A percentile compares a stretch with the other conserved stretches of the same genome.
Conservation (phyloP, 2,797 vertebrate genomes). For the Anguilla obscura region DNA sequence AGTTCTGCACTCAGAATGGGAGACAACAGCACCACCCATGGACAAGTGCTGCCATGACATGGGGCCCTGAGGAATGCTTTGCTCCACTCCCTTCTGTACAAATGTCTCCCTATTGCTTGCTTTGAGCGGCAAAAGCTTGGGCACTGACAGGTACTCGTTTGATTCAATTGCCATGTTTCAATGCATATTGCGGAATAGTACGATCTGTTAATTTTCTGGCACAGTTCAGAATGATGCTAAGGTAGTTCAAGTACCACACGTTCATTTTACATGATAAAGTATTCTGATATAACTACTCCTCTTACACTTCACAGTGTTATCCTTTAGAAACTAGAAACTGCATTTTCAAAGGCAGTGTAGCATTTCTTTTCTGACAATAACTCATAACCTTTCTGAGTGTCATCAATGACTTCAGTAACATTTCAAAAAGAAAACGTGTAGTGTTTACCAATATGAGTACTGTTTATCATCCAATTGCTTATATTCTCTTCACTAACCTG, state of each 20-base stretch:
- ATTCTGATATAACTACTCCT: neutral
- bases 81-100: neutral
- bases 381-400: neutral
- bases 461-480: neutral
- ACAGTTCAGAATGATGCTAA: neutral
- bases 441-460: too few species aligned
- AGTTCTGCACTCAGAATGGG: slow-evolving; percentile 70
- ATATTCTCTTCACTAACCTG: neutral
- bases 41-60: slow-evolving; percentile 35
- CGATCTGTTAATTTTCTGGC: neutral
- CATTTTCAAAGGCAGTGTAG: neutral
- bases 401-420: neutral
- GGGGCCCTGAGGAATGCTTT: neutral
- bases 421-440: neutral
- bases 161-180: neutral
- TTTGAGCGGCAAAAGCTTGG: neutral
- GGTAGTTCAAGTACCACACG: neutral
- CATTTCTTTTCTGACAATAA: neutral
- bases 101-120: neutral
- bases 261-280: neutral
- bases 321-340: neutral
- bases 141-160: neutral
- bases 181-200: neutral
- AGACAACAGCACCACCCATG: slow-evolving; percentile 53
- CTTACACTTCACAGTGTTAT: neutral